Base-by-base conservation (phyloP, 2,888 invertebrate genomes). In the Amiota mariae region DNA sequence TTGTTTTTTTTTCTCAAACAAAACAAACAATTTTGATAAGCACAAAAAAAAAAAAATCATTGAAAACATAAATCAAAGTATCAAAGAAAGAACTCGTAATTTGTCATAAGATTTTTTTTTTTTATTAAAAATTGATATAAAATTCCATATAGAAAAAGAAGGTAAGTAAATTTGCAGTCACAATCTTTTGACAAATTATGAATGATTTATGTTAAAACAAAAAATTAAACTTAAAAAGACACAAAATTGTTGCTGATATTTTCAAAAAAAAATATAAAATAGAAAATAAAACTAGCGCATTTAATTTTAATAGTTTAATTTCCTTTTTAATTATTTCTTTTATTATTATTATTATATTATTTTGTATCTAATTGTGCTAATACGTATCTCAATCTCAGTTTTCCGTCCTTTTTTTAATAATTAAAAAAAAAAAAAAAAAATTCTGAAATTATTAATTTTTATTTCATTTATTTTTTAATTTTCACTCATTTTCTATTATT, bases 191-290 rank as follows among this genome's bases (percentile, higher is more conserved):
- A 66, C 72, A 72, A 72, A 66, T 71, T 71, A 48, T 71, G 47
- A n/a, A 24, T 54, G 20, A 9, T 67, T 51, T 49, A n/a, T 36
- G 36, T 6, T 36, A 36, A 36, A 36, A 36, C 36, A 36, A 36
- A 36, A 36, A 36, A 36, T 36, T 6, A 36, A 36, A 36, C 36
- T 36, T 36, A 36, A 36, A 70, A 36, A 36, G 67, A 72, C 76
- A 75, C 46, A 85, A 83, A 83, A 86, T 84, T 84, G 84, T 84
- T 84, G 84, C 81, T 84, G 84, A 86, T 84, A 86, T 79, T 79
- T 79, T 57, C 75, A 77, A 73, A 11, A 15, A 15, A 54, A 46
- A 18, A 47, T 36, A 54, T 59, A 47, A n/a, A 71, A 66, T 13
- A 49, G 51, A 73, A 20, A 72, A 66, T 74, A 71, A 74, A 72